These are phyloP conservation scores for Formica exsecta DNA, from an alignment of 1,140 invertebrate species.

Conservation along the genomic window DNA sequence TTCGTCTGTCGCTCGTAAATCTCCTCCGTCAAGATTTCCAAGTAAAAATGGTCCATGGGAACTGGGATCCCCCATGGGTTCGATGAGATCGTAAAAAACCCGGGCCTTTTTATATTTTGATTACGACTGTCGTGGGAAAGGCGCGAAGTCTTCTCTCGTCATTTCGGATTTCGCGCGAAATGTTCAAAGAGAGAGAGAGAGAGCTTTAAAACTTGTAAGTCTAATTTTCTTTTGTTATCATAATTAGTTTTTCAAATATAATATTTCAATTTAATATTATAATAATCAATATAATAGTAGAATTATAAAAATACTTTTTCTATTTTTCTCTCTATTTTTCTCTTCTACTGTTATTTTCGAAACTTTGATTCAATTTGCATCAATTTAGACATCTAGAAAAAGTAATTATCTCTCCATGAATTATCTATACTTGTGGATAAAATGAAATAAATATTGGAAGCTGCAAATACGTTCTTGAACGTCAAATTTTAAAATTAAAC, in stretches of 20 bases:
- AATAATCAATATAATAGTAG: neutral
- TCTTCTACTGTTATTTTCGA: neutral
- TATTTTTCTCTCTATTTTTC: constrained; percentile 11
- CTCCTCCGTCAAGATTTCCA: constrained; percentile 26
- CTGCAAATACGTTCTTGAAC: neutral
- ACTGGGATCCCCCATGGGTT: neutral
- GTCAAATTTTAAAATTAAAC: constrained; percentile 14
- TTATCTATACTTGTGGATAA: neutral
- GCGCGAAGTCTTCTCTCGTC: neutral
- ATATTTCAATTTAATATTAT: neutral
- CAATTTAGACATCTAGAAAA: neutral
- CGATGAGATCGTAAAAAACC: constrained; percentile 22
- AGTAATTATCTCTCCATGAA: constrained; percentile 2
- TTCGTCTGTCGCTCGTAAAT: constrained; percentile 16
- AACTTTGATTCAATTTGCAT: constrained; percentile 33
- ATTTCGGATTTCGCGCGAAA: neutral
- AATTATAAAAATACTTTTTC: neutral
- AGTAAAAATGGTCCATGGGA: constrained; percentile 43
- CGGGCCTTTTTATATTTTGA: neutral
- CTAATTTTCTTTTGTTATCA: neutral
- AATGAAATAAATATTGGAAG: neutral
- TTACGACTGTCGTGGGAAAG: neutral
- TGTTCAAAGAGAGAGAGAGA: neutral
- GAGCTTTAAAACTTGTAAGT: neutral
- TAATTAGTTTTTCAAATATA: constrained; percentile 3